A percentile compares a stretch with the other conserved stretches of the same genome.
Evolutionary conservation across 2,113 vertebrate species (phyloP).

Genomic region (Laterallus jamaicensis): DNA sequence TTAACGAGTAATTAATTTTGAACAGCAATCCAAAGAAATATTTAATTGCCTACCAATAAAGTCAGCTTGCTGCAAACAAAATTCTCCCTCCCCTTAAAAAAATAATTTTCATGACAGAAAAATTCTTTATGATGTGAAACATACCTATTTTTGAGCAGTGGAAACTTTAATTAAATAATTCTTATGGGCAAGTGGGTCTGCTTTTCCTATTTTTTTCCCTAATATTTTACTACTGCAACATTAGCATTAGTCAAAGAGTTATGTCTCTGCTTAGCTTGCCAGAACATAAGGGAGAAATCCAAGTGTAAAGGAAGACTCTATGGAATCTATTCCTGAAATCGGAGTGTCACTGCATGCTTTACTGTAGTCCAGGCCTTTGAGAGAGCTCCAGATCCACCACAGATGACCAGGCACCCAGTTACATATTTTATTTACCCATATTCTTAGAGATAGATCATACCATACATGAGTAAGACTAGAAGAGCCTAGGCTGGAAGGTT

Average conservation of each 20-base stretch:
- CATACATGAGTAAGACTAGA: not conserved
- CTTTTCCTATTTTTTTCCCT: conserved; percentile 52
- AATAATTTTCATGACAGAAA: conserved; percentile 39
- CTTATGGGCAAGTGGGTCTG: conserved; percentile 6
- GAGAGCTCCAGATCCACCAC: not conserved
- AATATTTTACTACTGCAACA: conserved; percentile 36
- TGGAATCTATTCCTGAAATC: not conserved
- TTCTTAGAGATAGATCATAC: not conserved
- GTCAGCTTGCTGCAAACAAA: conserved; percentile 34
- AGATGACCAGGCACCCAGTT: not conserved
- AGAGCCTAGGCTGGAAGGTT: not conserved
- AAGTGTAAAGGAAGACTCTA: not conserved
- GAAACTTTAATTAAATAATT: conserved; percentile 65
- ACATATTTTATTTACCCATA: not conserved
- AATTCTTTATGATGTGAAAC: conserved; percentile 55
- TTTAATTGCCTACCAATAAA: conserved; percentile 57
- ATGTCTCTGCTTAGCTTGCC: not conserved
- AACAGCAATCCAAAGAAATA: conserved; percentile 40
- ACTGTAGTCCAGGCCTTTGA: not conserved
- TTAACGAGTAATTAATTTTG: conserved; percentile 51
- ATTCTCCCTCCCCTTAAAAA: conserved; percentile 15
- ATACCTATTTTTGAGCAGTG: conserved; percentile 37
- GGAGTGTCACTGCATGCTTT: not conserved
- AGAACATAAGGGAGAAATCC: not conserved
- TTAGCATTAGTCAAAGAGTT: conserved; percentile 34